Evolutionary conservation across 2,113 vertebrate genomes (phyloP).

Genomic region (Festucalex cinctus): DNA sequence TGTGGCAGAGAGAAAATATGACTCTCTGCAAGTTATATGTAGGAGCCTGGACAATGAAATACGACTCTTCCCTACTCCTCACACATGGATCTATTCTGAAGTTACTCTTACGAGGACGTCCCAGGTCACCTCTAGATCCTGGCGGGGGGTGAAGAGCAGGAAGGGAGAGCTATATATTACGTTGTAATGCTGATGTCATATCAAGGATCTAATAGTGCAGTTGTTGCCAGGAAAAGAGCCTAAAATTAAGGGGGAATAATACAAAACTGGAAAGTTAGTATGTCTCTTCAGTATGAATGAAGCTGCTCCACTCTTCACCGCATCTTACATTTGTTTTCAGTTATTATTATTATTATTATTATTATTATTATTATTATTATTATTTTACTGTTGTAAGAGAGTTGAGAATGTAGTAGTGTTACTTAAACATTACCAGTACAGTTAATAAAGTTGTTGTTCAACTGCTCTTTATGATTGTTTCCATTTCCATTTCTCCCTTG

Average conservation of each 20-base stretch:
- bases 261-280: background rate
- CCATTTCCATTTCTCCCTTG: background rate
- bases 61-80: constrained; percentile 25
- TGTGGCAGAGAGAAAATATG: constrained; percentile 23
- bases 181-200: constrained; percentile 1
- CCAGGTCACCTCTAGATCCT: background rate
- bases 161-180: background rate
- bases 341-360: no score
- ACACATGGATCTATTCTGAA: constrained; percentile 49
- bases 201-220: background rate
- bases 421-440: background rate
- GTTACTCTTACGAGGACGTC: constrained; percentile 36
- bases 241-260: background rate
- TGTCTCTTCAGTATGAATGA: background rate
- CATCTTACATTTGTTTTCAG: no score
- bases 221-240: background rate
- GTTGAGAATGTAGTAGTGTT: background rate
- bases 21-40: constrained; percentile 24
- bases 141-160: background rate
- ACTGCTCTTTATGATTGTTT: background rate
- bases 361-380: background rate
- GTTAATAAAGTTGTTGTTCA: background rate
- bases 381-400: background rate
- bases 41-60: constrained; percentile 36
- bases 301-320: background rate